A percentile compares a stretch with the other conserved stretches of the same genome.
Conservation (phyloP, 2,888 invertebrate species). For the Aphidius colemani region DNA sequence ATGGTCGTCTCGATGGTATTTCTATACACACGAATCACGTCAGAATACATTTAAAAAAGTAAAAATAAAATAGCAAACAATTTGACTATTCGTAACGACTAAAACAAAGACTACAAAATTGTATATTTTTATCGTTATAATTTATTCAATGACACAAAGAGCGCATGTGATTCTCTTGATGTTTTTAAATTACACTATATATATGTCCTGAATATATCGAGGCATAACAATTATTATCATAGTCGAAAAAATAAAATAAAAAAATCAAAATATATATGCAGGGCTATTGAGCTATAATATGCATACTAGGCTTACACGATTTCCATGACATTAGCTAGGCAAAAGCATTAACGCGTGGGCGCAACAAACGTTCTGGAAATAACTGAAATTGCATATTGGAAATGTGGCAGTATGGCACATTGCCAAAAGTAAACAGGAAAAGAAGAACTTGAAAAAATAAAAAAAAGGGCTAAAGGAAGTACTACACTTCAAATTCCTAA, state of each 20-base stretch:
- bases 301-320: conserved; percentile 49
- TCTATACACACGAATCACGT: neutral
- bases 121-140: conserved; percentile 18
- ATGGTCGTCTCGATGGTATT: neutral
- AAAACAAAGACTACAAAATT: neutral
- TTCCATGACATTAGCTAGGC: conserved; percentile 55
- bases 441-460: neutral
- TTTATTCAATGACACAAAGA: conserved; percentile 43
- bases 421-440: conserved; percentile 23
- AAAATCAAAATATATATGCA: conserved; percentile 32
- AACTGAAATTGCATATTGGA: conserved; percentile 54
- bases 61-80: neutral
- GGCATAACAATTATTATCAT: conserved; percentile 54
- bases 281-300: conserved; percentile 50
- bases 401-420: conserved; percentile 42
- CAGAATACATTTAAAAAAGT: neutral
- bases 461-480: neutral
- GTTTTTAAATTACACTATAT: conserved; percentile 38
- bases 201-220: conserved; percentile 40
- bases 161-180: conserved; percentile 26
- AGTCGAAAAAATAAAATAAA: conserved; percentile 30
- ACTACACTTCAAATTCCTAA: neutral
- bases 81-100: neutral
- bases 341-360: conserved; percentile 42
- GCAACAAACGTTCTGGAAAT: conserved; percentile 53